phyloP scores from a whole-genome alignment of 2,888 invertebrate genomes.

The Agrypnus murinus region DNA sequence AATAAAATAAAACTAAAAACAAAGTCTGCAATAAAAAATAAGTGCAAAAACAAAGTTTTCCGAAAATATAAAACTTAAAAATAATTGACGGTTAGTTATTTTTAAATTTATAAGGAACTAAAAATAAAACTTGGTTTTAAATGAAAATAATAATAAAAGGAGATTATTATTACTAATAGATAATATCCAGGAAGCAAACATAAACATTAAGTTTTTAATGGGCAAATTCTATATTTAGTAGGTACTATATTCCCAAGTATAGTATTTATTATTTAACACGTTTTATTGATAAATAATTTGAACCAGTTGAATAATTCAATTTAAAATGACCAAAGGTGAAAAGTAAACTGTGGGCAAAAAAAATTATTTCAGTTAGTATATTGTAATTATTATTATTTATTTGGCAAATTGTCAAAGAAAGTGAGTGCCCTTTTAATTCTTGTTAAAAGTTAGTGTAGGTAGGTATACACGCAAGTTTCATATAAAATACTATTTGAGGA shows the following conservation, averaged over 20 bases:
- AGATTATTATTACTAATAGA: too few species aligned
- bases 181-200: background rate
- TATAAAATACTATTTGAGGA: too few species aligned
- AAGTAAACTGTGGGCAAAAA: too few species aligned
- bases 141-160: background rate
- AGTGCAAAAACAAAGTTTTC: too few species aligned
- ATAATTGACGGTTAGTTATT: background rate
- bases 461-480: background rate
- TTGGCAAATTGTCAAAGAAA: constrained; percentile 23
- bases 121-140: background rate
- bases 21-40: too few species aligned
- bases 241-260: background rate
- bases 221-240: constrained; percentile 4
- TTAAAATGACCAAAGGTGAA: too few species aligned
- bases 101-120: background rate
- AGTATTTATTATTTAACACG: too few species aligned
- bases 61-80: constrained; percentile 46
- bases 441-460: too few species aligned
- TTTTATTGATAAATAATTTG: too few species aligned
- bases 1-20: too few species aligned
- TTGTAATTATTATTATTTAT: background rate
- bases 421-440: background rate
- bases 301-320: too few species aligned
- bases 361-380: too few species aligned
- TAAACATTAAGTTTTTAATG: constrained; percentile 2